phyloP scores from a whole-genome alignment of 2,113 vertebrate genomes.

The Paradisaea rubra region DNA sequence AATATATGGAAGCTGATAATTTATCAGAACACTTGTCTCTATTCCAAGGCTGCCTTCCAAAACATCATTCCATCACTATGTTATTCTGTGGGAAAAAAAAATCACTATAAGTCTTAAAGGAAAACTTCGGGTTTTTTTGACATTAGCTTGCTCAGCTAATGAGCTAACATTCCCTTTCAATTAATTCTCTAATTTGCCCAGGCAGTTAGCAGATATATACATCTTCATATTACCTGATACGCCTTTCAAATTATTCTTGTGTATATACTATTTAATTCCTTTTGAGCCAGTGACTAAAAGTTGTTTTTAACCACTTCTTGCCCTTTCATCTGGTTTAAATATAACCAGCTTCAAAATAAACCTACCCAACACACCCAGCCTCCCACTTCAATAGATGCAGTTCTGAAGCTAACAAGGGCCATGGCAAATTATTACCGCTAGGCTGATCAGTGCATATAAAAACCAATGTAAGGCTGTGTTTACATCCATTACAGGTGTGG shows the following conservation, averaged over 20 bases:
- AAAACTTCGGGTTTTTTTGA: neutral
- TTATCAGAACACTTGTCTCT: neutral
- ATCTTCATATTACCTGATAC: neutral
- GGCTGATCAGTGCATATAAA: neutral
- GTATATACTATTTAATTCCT: neutral
- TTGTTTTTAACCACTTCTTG: neutral
- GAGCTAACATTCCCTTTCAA: conserved; percentile 31
- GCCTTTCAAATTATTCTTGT: conserved; percentile 6
- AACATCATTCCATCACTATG: neutral
- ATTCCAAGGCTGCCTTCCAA: neutral
- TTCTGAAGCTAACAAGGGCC: neutral
- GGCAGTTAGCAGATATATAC: neutral
- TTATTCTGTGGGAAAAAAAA: neutral
- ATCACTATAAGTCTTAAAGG: neutral
- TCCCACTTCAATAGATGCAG: neutral
- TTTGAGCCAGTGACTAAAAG: neutral
- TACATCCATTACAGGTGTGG: neutral
- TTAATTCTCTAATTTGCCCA: conserved; percentile 36
- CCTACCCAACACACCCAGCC: neutral
- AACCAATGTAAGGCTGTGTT: neutral
- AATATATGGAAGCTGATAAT: neutral
- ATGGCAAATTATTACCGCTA: neutral
- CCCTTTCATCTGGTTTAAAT: neutral
- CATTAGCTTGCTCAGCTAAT: neutral
- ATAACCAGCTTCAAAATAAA: neutral